Percentiles rank a stretch among this genome's conserved stretches.
These are phyloP conservation scores for Drosophila recens DNA, from an alignment of 2,888 invertebrate species.

Conservation along the genomic window DNA sequence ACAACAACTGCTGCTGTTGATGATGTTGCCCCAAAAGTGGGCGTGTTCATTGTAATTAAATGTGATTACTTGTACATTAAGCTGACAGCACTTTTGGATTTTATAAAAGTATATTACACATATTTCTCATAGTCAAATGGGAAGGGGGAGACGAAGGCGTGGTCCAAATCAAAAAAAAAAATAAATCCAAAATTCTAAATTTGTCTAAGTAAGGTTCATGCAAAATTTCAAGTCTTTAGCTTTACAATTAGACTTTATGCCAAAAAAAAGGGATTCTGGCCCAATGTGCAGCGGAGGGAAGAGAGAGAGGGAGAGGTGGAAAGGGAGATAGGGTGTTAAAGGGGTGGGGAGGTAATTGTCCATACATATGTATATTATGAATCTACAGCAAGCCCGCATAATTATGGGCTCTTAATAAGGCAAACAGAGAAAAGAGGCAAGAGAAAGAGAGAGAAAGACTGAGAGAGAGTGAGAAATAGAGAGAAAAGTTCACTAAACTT, in stretches of 20 bases:
- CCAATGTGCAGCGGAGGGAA: neutral
- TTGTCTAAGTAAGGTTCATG: no score
- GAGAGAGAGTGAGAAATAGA: conserved; percentile 5
- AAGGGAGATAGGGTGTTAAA: neutral
- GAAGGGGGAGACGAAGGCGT: no score
- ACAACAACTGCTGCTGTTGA: conserved; percentile 9
- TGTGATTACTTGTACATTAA: conserved; percentile 71
- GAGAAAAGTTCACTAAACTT: conserved; percentile 68
- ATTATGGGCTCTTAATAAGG: conserved; percentile 49
- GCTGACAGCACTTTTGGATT: no score
- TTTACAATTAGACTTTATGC: no score
- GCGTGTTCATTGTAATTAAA: conserved; percentile 68
- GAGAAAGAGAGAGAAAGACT: neutral
- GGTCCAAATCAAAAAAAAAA: no score
- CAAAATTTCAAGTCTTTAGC: no score
- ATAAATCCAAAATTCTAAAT: no score
- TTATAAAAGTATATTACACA: no score
- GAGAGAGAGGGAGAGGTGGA: neutral
- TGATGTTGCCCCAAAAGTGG: conserved; percentile 42
- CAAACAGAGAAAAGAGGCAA: conserved; percentile 53
- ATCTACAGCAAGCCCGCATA: conserved; percentile 46
- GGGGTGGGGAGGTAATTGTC: neutral
- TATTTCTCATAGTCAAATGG: no score
- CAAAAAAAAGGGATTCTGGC: no score
- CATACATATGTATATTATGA: conserved; percentile 32